Base-by-base conservation (phyloP, 1,140 invertebrate species). In the Eciton burchellii region DNA sequence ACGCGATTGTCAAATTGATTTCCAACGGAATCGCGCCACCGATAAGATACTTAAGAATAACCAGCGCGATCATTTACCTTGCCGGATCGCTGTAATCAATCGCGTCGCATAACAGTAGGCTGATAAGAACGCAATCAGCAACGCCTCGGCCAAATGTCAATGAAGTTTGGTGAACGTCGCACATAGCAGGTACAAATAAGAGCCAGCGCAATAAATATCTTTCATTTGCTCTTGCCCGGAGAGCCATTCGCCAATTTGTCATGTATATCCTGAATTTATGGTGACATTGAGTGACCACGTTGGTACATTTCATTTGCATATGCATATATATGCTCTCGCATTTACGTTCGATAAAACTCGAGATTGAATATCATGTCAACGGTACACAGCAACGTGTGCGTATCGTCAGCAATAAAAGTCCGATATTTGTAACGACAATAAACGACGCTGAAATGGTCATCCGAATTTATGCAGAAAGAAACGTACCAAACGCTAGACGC, bases 111-210 rank as follows among this genome's bases (percentile, higher is more conserved):
- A 74, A 2, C 49, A 8, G 35, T n/a, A 35, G 41, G 14, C 68
- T 8, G 57, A 74, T 74, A 74, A 74, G 57, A 62, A 14, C 16
- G 35, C 49, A 74, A 74, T 52, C 35, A 57, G 35, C 29, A 41
- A 72, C 1, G 19, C 41, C 16, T 41, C 1, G 49, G 57, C 47
- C 26, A 14, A 21, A 49, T 4, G 24, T 26, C 14, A 49, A 29
- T 0, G 8, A 49, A n/a, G 1, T 52, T 63, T 63, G 6, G 0
- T 9, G 29, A 62, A 47, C 3, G 12, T 63, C 11, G 1, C 14
- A 35, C 35, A 19, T 4, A 4, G 12, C 9, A 47, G 12, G 19
- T 5, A 11, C 14, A 29, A 6, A 0, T 41, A 21, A 45, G 12
- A 63, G 14, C 43, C 21, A 45, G 21, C 24, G 24, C 9, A 62